Base-by-base conservation (phyloP, 2,888 invertebrate genomes). In the Exocentrus adspersus region DNA sequence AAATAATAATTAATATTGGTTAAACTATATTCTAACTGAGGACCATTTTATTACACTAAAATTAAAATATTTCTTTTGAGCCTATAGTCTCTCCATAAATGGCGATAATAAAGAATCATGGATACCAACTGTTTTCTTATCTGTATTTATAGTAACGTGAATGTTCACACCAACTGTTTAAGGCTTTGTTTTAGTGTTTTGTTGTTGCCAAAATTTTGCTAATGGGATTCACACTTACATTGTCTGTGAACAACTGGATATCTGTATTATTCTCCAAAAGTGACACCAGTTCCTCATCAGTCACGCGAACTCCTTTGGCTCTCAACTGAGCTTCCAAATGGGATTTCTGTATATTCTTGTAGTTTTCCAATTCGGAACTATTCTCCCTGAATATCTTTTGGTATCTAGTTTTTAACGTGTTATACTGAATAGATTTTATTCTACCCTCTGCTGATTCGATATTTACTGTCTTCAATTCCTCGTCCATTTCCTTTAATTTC, bases 271-370 rank as follows among this genome's bases (percentile, higher is more conserved):
- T 79, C 43, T 84, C 82, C 9, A 85, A 69, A 65, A 84, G 75
- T 54, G 75, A 72, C 19, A 82, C 80, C 4, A 85, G 72, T 74
- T 85, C 85, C 70, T 81, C 80, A 32, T 80, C 82, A 3, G 72
- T 73, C 9, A 76, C 71, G 6, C 68, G 65, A 24, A 78, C 68
- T 2, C 77, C 78, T 71, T 77, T 85, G 62, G 88, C 84, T 56
- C 80, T 79, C 70, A 87, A 83, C 78, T 89, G 89, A 41, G 86
- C 84, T 46, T 85, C 85, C 73, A 89, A 83, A 70, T 88, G 81
- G 2, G 79, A 77, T 67, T 85, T 84, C 75, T 86, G 87, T 70
- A 84, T 81, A 72, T 85, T 84, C 62, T 85, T 84, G 77, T 86
- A 86, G 69, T 81, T 82, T 66, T 85, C 79, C 68, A 89, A 82